These are phyloP conservation scores for Chaunax sp. DNA, from an alignment of 2,797 vertebrate species.

Conservation along the genomic window DNA sequence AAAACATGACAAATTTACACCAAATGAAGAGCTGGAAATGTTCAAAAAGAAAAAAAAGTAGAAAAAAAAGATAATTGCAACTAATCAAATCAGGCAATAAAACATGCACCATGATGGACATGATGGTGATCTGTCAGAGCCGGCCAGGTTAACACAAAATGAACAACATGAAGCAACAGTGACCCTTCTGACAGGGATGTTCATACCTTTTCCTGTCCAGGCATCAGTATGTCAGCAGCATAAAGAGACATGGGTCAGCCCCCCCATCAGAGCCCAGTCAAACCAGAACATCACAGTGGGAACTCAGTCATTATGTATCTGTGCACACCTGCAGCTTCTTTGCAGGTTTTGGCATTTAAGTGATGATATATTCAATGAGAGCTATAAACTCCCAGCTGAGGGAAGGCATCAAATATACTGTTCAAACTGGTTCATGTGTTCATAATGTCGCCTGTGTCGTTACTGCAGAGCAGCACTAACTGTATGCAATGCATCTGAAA, in stretches of 20 bases:
- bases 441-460: too few relatives aligned
- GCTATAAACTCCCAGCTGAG: too few relatives aligned
- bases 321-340: too few relatives aligned
- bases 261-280: conserved; percentile 1
- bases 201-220: conserved; percentile 95
- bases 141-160: conserved; percentile 18
- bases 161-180: conserved; percentile 10
- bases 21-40: conserved; percentile 19
- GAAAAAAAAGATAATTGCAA: conserved; percentile 2
- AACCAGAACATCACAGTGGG: not conserved
- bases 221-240: conserved; percentile 80
- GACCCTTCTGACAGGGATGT: conserved; percentile 47
- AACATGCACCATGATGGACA: conserved; percentile 57
- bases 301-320: not conserved
- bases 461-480: too few relatives aligned
- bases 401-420: too few relatives aligned
- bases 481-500: too few relatives aligned
- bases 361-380: too few relatives aligned
- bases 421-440: too few relatives aligned
- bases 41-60: too few relatives aligned
- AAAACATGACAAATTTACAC: conserved; percentile 20
- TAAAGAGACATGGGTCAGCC: conserved; percentile 79
- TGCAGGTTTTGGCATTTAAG: too few relatives aligned
- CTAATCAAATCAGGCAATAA: conserved; percentile 11
- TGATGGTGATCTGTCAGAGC: not conserved